Evolutionary conservation across 2,113 vertebrate genomes (phyloP).

Genomic region (Eudyptes chrysolophus): DNA sequence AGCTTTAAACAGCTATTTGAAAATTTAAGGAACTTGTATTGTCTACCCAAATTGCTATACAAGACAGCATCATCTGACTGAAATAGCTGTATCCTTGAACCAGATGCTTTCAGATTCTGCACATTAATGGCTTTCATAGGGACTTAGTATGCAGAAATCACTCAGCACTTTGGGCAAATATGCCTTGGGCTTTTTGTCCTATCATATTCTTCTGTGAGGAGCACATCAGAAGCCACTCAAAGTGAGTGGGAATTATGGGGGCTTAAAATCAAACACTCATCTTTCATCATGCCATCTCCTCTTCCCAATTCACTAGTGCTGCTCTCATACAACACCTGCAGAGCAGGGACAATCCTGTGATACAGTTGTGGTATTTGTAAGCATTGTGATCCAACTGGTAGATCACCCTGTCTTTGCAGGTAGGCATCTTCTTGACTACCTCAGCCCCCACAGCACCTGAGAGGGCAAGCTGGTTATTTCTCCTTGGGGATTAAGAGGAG

Average conservation of each 20-base stretch:
- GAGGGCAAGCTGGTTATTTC: not conserved
- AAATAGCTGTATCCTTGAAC: not conserved
- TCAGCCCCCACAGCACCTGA: not conserved
- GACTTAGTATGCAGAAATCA: not conserved
- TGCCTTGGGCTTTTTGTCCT: not conserved
- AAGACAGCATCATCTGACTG: not conserved
- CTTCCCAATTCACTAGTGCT: not conserved
- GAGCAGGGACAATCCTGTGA: not conserved
- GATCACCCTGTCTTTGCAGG: not conserved
- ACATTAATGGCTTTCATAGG: not conserved
- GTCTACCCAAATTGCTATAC: too few relatives aligned
- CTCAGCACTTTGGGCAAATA: not conserved
- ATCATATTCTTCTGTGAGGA: not conserved
- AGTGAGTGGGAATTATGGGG: not conserved
- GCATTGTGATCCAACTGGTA: not conserved
- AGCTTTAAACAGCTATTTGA: not conserved
- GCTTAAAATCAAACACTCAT: not conserved
- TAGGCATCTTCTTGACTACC: not conserved
- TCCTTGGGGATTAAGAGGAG: not conserved
- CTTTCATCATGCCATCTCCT: not conserved
- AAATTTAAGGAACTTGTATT: not conserved
- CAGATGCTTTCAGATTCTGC: not conserved
- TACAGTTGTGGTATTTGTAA: not conserved
- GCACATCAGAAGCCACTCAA: not conserved
- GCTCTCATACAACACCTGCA: not conserved